Base-by-base conservation (phyloP, 2,888 invertebrate species). In the Ornithoptera priamus region DNA sequence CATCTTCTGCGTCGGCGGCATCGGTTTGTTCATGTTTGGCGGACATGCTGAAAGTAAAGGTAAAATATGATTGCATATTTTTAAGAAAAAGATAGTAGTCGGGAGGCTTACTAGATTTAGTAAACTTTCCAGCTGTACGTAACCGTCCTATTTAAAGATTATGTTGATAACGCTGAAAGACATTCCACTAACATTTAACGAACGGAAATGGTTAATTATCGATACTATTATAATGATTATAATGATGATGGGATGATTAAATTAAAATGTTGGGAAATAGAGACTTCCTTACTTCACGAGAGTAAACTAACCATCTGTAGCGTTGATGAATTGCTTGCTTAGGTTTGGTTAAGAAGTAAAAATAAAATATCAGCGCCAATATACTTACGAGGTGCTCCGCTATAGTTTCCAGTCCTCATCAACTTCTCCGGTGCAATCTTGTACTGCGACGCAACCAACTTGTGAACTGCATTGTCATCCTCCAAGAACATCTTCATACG, bases 401-500 rank as follows among this genome's bases (percentile, higher is more conserved):
- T 97, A 89, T 97, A 98, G 88, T 97, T 97, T 80, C 97, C 97
- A 65, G 98, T 98, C 85, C 99, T 94, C 98, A 99, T 98, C 70
- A 99, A 93, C 88, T 99, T 99, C 89, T 99, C 99, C 12, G 99
- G 99, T 0, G 99, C 98, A 72, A 99, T 99, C 93, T 99, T 98
- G 92, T 99, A 99, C 90, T 99, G 99, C 74, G 98, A 98, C 73
- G 99, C 98, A 36, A 98, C 98, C 76, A 98, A 90, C 84, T 98
- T 98, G 88, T 98, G 98, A 1, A 98, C 98, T 17, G 98, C 98
- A 81, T 98, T 97, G 76, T 98, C 98, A 81, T 98, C 98, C 88
- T 98, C 98, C 76, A 99, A 93, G 90, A 99, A 99, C 96, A 99
- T 97, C 88, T 98, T 98, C 99, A 99, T 99, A 72, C 99, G 94